phyloP scores from a whole-genome alignment of 2,888 invertebrate genomes.

The Anoncus sp. region DNA sequence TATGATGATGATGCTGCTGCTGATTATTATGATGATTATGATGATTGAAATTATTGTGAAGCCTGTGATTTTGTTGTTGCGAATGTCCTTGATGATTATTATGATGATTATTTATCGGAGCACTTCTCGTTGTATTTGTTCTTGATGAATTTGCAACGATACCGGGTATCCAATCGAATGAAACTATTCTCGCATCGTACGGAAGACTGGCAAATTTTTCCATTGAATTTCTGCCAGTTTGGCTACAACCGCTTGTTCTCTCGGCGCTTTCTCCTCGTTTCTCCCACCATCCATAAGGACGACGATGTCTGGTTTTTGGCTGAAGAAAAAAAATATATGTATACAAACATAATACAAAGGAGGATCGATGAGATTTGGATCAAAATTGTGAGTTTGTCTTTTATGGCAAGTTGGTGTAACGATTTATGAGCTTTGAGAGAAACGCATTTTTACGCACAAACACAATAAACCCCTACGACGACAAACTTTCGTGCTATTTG shows the following conservation, averaged over 20 bases:
- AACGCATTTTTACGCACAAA: too few relatives aligned
- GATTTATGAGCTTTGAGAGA: too few relatives aligned
- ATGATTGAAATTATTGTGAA: slow-evolving; percentile 45
- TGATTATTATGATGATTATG: slow-evolving; percentile 44
- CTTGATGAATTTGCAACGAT: slow-evolving; percentile 81
- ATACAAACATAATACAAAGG: slow-evolving; percentile 5
- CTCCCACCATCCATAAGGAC: slow-evolving; percentile 88
- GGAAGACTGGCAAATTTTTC: slow-evolving; percentile 88
- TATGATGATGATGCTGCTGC: slow-evolving; percentile 47
- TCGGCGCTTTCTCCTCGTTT: slow-evolving; percentile 58
- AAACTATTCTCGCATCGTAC: slow-evolving; percentile 84
- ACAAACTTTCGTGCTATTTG: slow-evolving; percentile 8
- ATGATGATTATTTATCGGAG: slow-evolving; percentile 49
- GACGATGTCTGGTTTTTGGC: slow-evolving; percentile 91
- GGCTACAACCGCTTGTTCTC: slow-evolving; percentile 82
- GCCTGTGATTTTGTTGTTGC: slow-evolving; percentile 50
- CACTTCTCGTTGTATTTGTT: slow-evolving; percentile 55
- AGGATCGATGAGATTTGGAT: slow-evolving; percentile 50
- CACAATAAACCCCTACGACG: too few relatives aligned
- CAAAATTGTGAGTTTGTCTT: slow-evolving; percentile 57
- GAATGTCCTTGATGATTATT: slow-evolving; percentile 45
- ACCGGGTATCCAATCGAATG: slow-evolving; percentile 86
- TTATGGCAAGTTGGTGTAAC: slow-evolving; percentile 30
- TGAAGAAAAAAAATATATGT: slow-evolving; percentile 80
- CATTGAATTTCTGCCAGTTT: slow-evolving; percentile 83